Base-by-base conservation (phyloP, 1,140 invertebrate genomes). In the Nylanderia fulva region DNA sequence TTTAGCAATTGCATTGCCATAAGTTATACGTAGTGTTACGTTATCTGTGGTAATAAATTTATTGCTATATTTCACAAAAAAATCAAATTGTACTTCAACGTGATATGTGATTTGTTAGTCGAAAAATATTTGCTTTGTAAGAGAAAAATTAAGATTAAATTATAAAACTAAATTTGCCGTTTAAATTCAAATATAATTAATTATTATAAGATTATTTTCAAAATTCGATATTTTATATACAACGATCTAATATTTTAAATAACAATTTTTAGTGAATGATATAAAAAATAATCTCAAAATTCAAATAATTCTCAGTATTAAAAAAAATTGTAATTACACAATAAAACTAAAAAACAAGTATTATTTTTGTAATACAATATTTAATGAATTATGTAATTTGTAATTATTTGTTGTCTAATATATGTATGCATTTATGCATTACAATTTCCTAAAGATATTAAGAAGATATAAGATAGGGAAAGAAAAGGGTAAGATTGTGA, bases 201-300 rank as follows among this genome's bases (percentile, higher is more conserved):
- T n/a, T n/a, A n/a, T n/a, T n/a, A n/a, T n/a, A n/a, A n/a, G n/a
- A n/a, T n/a, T n/a, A 61, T 36, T 61, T 60, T 63, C 8, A 2
- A 27, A 75, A 27, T 21, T 18, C 29, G 15, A 42, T 36, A 29
- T 63, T 63, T 76, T 21, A 42, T 29, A 42, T 42, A 39, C 58
- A 63, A 63, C 21, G 56, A 63, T 24, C 21, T 24, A 75, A 60
- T 75, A 60, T 29, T 74, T 74, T 56, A 74, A 48, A 75, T 75
- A 75, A 60, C 15, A 75, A 54, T 36, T 39, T 54, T 8, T 15
- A 76, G 24, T 61, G 29, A 33, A 48, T 11, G 13, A 33, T 15
- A 2, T 11, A 64, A 45, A 13, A 7, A 61, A 33, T 3, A 3
- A 33, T 45, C 21, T 72, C 15, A 11, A 6, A 36, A 71, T 71